Conservation (phyloP, 2,888 invertebrate genomes). For the Monoplex corrugatus region DNA sequence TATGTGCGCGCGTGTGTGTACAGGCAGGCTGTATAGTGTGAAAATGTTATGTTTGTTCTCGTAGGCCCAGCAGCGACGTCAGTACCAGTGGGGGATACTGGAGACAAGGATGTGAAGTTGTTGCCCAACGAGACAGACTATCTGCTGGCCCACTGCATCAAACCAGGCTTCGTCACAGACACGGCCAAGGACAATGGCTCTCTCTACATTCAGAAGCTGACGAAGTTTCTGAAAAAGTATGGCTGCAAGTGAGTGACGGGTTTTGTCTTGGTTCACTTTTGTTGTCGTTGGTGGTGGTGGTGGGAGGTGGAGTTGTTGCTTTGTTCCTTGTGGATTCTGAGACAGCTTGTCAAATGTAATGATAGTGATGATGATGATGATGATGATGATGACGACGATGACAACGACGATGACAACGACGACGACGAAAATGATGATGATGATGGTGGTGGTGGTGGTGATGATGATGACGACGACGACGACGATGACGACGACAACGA, state of each 20-base stretch:
- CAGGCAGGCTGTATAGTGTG: no score
- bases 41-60: no score
- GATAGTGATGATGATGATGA: no score
- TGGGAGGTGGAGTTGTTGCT: not conserved
- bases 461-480: no score
- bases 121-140: conserved; percentile 79
- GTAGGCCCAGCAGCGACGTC: no score
- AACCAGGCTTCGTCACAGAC: conserved; percentile 76
- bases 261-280: not conserved
- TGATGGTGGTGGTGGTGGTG: not conserved
- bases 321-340: not conserved
- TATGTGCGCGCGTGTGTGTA: not conserved
- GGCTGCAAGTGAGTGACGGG: conserved; percentile 63
- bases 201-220: conserved; percentile 77
- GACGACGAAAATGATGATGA: not conserved
- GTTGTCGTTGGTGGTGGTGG: not conserved
- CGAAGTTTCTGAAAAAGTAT: conserved; percentile 69
- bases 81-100: not conserved
- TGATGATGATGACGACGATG: no score
- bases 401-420: no score
- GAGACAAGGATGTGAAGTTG: conserved; percentile 56
- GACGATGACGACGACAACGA: no score
- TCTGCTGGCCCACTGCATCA: conserved; percentile 77
- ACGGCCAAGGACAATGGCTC: conserved; percentile 75
- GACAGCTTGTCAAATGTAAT: no score